Conservation (phyloP, 2,888 invertebrate species). For the Trissoscelio sp. region DNA sequence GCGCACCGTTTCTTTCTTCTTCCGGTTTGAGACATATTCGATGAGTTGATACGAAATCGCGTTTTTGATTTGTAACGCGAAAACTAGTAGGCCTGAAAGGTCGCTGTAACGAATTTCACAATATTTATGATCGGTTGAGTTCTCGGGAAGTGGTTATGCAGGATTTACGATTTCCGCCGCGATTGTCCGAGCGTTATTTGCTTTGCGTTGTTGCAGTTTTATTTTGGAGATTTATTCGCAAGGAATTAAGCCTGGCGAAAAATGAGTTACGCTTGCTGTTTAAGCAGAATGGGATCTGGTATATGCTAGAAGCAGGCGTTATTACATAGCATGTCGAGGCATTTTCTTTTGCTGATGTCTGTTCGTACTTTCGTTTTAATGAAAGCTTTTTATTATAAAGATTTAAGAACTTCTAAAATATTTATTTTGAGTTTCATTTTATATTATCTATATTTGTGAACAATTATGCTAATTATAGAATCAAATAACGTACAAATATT, state of each 20-base stretch:
- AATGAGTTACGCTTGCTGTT: constrained; percentile 19
- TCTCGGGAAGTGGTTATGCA: background rate
- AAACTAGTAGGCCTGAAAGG: background rate
- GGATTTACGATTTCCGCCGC: constrained; percentile 10
- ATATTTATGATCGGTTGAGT: constrained; percentile 3
- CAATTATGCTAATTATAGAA: no score
- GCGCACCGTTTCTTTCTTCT: constrained; percentile 14
- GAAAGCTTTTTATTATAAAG: no score
- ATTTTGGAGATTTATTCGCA: constrained; percentile 15
- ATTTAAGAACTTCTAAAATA: no score
- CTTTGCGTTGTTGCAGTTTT: constrained; percentile 7
- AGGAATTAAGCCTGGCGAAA: background rate
- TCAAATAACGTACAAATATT: no score
- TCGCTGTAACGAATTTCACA: background rate
- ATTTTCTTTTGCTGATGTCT: background rate
- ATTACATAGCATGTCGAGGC: background rate
- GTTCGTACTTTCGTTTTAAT: no score
- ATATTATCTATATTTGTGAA: no score
- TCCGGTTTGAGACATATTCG: constrained; percentile 13
- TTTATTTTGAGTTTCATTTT: no score
- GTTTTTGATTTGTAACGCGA: background rate
- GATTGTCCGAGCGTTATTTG: constrained; percentile 15
- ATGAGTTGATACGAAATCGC: background rate
- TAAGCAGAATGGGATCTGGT: constrained; percentile 5
- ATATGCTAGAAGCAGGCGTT: background rate